Evolutionary conservation across 2,113 vertebrate genomes (phyloP).

Genomic region (Colossoma macropomum): DNA sequence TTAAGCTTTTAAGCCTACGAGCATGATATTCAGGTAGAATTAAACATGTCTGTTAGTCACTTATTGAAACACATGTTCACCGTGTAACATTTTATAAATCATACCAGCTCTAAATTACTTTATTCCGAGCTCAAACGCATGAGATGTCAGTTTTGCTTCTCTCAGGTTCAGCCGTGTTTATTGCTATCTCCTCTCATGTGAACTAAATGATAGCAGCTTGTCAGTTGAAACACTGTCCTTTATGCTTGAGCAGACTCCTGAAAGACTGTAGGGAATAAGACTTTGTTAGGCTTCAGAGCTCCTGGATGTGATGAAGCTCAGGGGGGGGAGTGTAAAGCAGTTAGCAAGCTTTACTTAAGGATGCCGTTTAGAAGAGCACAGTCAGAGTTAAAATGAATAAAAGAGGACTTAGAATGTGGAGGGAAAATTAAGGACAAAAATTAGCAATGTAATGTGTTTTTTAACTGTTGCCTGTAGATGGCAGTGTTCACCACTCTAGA

Average conservation of each 20-base stretch:
- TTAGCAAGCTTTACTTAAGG: not conserved
- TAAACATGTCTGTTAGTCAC: not conserved
- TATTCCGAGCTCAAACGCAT: not conserved
- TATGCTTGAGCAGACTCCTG: conserved; percentile 6
- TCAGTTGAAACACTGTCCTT: not conserved
- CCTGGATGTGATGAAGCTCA: not conserved
- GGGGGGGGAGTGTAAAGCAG: not conserved
- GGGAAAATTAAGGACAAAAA: not conserved
- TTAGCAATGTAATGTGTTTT: not conserved
- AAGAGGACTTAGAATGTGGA: too few relatives aligned
- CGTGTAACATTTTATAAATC: not conserved
- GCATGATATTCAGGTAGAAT: too few relatives aligned
- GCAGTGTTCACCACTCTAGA: not conserved
- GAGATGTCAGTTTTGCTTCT: not conserved
- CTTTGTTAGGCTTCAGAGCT: not conserved
- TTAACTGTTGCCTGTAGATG: conserved; percentile 7
- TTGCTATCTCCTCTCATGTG: not conserved
- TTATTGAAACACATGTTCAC: not conserved
- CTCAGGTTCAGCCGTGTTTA: not conserved
- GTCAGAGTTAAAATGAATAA: not conserved
- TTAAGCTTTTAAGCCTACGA: not conserved
- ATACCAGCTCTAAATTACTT: not conserved
- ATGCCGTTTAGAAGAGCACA: not conserved
- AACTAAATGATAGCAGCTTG: not conserved
- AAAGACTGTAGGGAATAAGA: not conserved